phyloP scores from a whole-genome alignment of 2,797 vertebrate genomes.

The Coccyzus lansbergi region DNA sequence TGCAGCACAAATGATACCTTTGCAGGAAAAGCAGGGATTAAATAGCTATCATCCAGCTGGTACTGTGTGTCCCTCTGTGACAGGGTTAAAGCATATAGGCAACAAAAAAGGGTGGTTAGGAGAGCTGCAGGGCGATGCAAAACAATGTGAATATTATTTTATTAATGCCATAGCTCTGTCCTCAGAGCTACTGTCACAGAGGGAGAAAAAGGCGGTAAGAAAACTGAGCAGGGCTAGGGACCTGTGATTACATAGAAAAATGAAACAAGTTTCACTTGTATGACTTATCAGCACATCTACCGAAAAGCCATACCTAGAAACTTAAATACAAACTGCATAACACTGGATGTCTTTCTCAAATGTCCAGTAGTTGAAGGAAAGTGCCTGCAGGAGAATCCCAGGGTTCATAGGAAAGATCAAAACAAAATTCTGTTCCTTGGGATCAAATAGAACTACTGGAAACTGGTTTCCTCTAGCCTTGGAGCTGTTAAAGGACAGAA shows the following conservation, averaged over 20 bases:
- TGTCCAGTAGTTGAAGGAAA: neutral
- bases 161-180: neutral
- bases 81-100: neutral
- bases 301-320: neutral
- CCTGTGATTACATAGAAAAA: neutral
- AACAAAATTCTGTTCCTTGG: neutral
- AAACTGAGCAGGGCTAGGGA: neutral
- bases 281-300: slow-evolving; percentile 3
- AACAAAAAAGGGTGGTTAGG: neutral
- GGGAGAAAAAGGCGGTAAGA: neutral
- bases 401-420: neutral
- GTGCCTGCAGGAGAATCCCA: neutral
- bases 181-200: neutral
- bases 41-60: neutral
- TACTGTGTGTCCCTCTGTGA: neutral
- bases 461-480: neutral
- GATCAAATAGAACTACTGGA: neutral
- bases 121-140: neutral
- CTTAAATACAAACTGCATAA: neutral
- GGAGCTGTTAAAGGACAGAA: neutral
- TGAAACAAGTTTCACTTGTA: neutral
- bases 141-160: neutral
- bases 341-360: neutral
- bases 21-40: neutral
- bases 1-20: neutral